Conservation (phyloP, 2,888 invertebrate species). For the Drosophila robusta region DNA sequence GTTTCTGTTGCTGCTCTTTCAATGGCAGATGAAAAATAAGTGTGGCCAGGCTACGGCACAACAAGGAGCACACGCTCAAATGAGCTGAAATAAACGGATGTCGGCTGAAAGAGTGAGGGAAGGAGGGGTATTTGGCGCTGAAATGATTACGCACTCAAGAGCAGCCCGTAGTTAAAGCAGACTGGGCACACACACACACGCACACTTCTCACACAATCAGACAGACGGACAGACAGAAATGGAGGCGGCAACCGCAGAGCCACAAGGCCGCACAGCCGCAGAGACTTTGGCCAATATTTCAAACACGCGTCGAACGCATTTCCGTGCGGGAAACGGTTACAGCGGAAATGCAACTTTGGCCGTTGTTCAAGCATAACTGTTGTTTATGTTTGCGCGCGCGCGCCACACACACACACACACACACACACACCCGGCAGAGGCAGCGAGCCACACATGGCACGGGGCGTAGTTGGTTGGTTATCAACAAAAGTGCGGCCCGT, state of each 20-base stretch:
- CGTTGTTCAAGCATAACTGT: constrained; percentile 79
- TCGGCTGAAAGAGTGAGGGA: not conserved
- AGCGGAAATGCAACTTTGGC: constrained; percentile 78
- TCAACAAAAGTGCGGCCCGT: constrained; percentile 42
- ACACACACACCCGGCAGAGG: constrained; percentile 19
- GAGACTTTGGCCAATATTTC: constrained; percentile 75
- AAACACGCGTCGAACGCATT: constrained; percentile 81
- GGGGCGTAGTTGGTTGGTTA: constrained; percentile 26
- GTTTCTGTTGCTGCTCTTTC: constrained; percentile 25
- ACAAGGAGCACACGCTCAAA: constrained; percentile 54
- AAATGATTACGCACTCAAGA: constrained; percentile 47
- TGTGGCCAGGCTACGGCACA: constrained; percentile 27
- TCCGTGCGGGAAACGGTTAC: constrained; percentile 78
- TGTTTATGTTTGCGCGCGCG: constrained; percentile 77
- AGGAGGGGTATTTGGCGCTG: constrained; percentile 14
- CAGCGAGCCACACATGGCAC: constrained; percentile 25
- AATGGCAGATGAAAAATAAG: constrained; percentile 4
- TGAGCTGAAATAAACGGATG: constrained; percentile 59
- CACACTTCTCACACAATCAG: constrained; percentile 1
- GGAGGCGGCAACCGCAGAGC: constrained; percentile 49
- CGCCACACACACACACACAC: too few species aligned
- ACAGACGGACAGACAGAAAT: constrained; percentile 22
- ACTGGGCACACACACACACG: constrained; percentile 9
- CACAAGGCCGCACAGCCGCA: constrained; percentile 34
- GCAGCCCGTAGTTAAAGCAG: constrained; percentile 36